Evolutionary conservation across 1,140 invertebrate genomes (phyloP), one percentile per base, ranked within the genome.

Genomic region (Sinella curviseta): DNA sequence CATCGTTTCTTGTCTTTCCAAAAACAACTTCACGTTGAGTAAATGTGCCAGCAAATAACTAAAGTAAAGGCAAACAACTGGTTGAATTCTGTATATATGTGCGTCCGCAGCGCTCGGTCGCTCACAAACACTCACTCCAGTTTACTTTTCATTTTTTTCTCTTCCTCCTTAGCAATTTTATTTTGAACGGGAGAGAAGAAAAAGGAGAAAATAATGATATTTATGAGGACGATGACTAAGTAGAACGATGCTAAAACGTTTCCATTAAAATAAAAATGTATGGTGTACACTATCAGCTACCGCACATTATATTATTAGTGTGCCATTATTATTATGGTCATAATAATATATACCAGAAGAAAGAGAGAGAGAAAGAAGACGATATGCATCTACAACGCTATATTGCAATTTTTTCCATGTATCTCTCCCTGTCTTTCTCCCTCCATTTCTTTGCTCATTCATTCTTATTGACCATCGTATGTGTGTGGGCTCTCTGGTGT

Each of bases 111-210:
- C n/a, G n/a, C n/a, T n/a, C n/a, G n/a, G n/a, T n/a, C n/a, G n/a
- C n/a, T n/a, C 39, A 12, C 39, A 48, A 48, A 8, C 39, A 12
- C 39, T n/a, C n/a, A n/a, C n/a, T n/a, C n/a, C 8, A 8, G 3
- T 70, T 70, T 70, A 31, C 65, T 70, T 70, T 33, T 24, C 65
- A 70, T 60, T 14, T 24, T 26, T 60, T 60, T 26, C 55, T 60
- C 55, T 60, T 24, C n/a, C n/a, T 48, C 55, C 3, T 24, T 60
- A 4, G 3, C 55, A n/a, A n/a, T n/a, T n/a, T n/a, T n/a, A n/a
- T 26, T 60, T 3, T 24, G n/a, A 33, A 70, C 3, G 8, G 65
- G 8, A n/a, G 26, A n/a, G 65, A 30, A 70, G 65, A 65, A n/a
- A n/a, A 70, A 70, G 31, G 12, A 31, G 12, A 12, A 33, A 33